A percentile compares a stretch with the other conserved stretches of the same genome.
Evolutionary conservation across 2,113 vertebrate species (phyloP).

Genomic region (Alosa alosa): DNA sequence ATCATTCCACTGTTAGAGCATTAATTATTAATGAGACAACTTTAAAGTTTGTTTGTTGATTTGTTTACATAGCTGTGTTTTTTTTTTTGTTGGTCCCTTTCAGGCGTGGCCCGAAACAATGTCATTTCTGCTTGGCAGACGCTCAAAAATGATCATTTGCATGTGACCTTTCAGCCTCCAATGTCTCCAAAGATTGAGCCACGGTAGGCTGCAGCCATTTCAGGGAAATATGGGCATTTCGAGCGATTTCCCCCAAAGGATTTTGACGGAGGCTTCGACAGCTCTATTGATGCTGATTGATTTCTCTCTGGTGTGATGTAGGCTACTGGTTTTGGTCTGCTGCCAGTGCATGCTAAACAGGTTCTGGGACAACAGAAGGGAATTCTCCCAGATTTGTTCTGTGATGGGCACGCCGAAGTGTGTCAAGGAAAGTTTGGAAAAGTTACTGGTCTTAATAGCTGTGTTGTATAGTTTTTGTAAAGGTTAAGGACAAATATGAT

Average conservation of each 20-base stretch:
- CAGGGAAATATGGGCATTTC: slow-evolving; percentile 25
- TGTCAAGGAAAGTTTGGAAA: not conserved
- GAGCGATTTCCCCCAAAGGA: slow-evolving; percentile 13
- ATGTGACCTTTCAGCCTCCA: slow-evolving; percentile 54
- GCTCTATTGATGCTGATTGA: slow-evolving; percentile 28
- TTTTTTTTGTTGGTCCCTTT: not conserved
- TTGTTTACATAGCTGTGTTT: not conserved
- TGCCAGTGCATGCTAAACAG: not conserved
- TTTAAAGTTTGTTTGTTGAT: not conserved
- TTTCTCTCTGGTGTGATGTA: not conserved
- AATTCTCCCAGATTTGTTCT: not conserved
- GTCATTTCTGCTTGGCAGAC: slow-evolving; percentile 17
- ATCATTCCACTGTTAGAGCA: not conserved
- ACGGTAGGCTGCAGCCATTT: slow-evolving; percentile 43
- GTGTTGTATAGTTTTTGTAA: not conserved
- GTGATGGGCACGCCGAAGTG: not conserved
- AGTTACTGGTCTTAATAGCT: not conserved
- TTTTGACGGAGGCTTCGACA: slow-evolving; percentile 28
- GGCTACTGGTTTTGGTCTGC: not conserved
- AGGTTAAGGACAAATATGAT: not conserved
- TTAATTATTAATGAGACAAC: not conserved
- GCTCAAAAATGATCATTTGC: slow-evolving; percentile 46
- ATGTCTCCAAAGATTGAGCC: slow-evolving; percentile 52
- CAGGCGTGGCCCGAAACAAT: not conserved
- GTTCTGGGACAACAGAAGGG: not conserved